Conservation (phyloP, 2,888 invertebrate genomes). For the Sycophila texana region DNA sequence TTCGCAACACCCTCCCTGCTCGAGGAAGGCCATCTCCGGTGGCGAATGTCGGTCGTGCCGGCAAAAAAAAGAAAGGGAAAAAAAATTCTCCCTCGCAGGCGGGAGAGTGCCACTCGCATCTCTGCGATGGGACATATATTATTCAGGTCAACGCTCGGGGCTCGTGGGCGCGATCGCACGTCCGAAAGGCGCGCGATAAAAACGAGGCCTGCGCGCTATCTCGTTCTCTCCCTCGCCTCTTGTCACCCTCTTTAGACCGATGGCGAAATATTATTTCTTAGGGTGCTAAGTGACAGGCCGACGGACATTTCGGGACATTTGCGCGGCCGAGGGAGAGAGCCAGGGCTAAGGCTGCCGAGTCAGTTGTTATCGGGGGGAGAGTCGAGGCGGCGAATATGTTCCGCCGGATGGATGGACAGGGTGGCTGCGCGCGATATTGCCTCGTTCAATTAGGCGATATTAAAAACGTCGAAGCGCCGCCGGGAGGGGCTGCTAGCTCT, state of each 20-base stretch:
- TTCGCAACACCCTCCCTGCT: too few species aligned
- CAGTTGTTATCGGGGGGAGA: not conserved
- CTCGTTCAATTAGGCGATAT: conserved; percentile 38
- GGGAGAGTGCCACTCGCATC: conserved; percentile 59
- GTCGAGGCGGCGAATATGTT: conserved; percentile 6
- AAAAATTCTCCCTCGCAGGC: too few species aligned
- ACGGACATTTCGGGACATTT: conserved; percentile 68
- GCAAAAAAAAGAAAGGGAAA: too few species aligned
- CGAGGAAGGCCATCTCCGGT: too few species aligned
- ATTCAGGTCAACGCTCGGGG: conserved; percentile 71
- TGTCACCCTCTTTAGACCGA: conserved; percentile 33
- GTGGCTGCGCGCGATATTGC: not conserved
- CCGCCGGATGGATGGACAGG: not conserved
- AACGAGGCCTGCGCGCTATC: not conserved
- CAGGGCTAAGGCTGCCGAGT: not conserved
- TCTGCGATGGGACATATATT: conserved; percentile 70
- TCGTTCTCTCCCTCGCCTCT: not conserved
- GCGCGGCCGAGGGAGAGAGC: conserved; percentile 46
- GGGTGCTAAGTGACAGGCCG: conserved; percentile 69
- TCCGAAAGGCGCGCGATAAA: conserved; percentile 43
- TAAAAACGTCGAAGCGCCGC: conserved; percentile 13
- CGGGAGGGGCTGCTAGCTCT: not conserved
- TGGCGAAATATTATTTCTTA: conserved; percentile 69
- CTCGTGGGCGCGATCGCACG: conserved; percentile 61
- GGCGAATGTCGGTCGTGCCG: too few species aligned